A percentile compares a stretch with the other conserved stretches of the same genome.
Evolutionary conservation across 2,113 vertebrate genomes (phyloP).

Genomic region (Hiodon tergisus): DNA sequence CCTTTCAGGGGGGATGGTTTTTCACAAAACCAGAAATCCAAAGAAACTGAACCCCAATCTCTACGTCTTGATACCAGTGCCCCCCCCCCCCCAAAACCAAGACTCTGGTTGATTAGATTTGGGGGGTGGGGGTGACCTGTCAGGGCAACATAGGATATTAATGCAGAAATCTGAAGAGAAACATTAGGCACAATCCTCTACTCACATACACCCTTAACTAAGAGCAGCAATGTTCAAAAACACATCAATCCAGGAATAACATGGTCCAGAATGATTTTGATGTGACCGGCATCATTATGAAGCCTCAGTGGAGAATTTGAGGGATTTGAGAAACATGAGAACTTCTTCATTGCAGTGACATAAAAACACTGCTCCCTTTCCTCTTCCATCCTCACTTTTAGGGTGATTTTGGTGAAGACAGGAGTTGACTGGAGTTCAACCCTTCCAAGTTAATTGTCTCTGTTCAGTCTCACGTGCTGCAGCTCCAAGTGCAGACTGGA

Average conservation of each 20-base stretch:
- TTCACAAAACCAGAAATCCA: slow-evolving; percentile 43
- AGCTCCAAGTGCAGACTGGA: background rate
- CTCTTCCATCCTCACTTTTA: background rate
- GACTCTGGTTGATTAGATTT: background rate
- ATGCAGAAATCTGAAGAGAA: too few relatives aligned
- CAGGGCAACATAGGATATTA: too few relatives aligned
- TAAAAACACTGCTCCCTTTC: background rate
- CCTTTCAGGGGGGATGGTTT: background rate
- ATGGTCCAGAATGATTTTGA: slow-evolving; percentile 1
- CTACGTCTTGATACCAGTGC: slow-evolving; percentile 21
- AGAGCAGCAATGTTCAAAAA: slow-evolving; percentile 48
- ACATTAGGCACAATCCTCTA: background rate
- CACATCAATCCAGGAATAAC: too few relatives aligned
- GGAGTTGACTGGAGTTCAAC: background rate
- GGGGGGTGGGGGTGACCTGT: background rate
- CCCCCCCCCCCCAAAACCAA: slow-evolving; percentile 16
- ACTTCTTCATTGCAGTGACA: background rate
- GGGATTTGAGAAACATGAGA: background rate
- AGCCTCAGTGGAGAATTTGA: background rate
- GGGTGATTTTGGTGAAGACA: background rate
- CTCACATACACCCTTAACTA: slow-evolving; percentile 32
- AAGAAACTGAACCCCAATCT: slow-evolving; percentile 49
- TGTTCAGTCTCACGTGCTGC: background rate
- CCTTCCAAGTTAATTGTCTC: slow-evolving; percentile 3
- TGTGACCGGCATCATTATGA: too few relatives aligned